These are phyloP conservation scores for Tetramorium bicarinatum DNA, from an alignment of 2,888 invertebrate genomes.

Conservation along the genomic window DNA sequence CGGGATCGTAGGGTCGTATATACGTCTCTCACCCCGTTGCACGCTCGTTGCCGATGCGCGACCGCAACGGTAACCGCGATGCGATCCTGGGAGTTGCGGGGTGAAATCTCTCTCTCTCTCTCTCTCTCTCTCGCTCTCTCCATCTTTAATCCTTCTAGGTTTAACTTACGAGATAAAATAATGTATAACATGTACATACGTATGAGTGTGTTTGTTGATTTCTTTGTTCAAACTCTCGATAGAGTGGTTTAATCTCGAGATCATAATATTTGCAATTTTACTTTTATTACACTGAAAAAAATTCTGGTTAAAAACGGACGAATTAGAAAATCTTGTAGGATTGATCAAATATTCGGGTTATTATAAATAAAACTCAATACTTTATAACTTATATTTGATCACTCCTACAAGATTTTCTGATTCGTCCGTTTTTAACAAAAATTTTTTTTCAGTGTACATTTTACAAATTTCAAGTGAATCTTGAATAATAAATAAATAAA, in stretches of 20 bases:
- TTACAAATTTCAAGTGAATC: neutral
- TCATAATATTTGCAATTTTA: too few species aligned
- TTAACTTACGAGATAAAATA: conserved; percentile 72
- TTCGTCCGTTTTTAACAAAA: too few species aligned
- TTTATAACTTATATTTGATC: too few species aligned
- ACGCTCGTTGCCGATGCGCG: conserved; percentile 72
- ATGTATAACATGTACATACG: conserved; percentile 58
- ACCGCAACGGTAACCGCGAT: conserved; percentile 70
- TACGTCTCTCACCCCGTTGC: conserved; percentile 73
- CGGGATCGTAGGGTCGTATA: conserved; percentile 73
- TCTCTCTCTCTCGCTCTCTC: conserved; percentile 22
- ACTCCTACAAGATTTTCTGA: too few species aligned
- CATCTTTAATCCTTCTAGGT: neutral
- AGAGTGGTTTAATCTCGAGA: neutral
- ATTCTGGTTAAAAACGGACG: too few species aligned
- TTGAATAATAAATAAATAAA: neutral
- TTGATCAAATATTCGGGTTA: too few species aligned
- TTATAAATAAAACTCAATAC: too few species aligned
- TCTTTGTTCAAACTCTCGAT: conserved; percentile 5
- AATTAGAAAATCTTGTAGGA: too few species aligned
- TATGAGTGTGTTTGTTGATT: conserved; percentile 46
- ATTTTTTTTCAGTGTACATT: neutral
- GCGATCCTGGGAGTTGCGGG: conserved; percentile 47
- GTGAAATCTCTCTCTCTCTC: conserved; percentile 32
- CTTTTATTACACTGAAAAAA: too few species aligned